Conservation (phyloP, 2,797 vertebrate genomes). For the Sternotherus odoratus region DNA sequence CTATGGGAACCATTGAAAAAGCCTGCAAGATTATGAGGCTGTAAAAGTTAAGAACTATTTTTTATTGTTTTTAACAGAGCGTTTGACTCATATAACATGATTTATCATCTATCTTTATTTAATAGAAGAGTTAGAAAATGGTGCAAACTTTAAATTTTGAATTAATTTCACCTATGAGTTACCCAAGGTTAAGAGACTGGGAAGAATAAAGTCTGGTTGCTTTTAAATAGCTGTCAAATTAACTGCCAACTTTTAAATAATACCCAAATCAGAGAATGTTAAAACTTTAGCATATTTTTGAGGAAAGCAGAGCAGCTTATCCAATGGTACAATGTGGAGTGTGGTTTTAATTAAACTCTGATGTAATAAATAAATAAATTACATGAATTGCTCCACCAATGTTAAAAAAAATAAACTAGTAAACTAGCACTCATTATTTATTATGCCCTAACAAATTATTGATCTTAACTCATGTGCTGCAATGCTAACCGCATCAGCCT, state of each 20-base stretch:
- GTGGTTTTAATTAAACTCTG: slow-evolving; percentile 26
- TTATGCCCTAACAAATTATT: not conserved
- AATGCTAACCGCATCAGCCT: slow-evolving; percentile 23
- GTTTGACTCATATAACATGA: not conserved
- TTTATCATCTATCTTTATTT: not conserved
- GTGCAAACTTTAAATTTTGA: not conserved
- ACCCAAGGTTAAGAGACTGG: not conserved
- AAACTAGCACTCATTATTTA: slow-evolving; percentile 25
- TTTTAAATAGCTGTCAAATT: not conserved
- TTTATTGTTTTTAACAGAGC: not conserved
- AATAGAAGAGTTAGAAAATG: not conserved
- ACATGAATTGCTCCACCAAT: not conserved
- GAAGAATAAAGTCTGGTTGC: not conserved
- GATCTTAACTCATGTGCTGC: not conserved
- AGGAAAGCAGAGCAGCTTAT: not conserved
- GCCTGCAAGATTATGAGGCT: not conserved
- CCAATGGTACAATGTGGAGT: not conserved
- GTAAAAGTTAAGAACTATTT: not conserved
- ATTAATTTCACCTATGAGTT: not conserved
- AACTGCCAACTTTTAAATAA: not conserved
- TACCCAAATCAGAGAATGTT: not conserved
- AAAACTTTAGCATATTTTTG: not conserved
- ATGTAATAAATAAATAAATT: not conserved
- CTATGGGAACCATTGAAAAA: not conserved
- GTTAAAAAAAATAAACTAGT: slow-evolving; percentile 3